These are phyloP conservation scores for Esox lucius DNA, from an alignment of 2,797 vertebrate genomes.

Conservation along the genomic window DNA sequence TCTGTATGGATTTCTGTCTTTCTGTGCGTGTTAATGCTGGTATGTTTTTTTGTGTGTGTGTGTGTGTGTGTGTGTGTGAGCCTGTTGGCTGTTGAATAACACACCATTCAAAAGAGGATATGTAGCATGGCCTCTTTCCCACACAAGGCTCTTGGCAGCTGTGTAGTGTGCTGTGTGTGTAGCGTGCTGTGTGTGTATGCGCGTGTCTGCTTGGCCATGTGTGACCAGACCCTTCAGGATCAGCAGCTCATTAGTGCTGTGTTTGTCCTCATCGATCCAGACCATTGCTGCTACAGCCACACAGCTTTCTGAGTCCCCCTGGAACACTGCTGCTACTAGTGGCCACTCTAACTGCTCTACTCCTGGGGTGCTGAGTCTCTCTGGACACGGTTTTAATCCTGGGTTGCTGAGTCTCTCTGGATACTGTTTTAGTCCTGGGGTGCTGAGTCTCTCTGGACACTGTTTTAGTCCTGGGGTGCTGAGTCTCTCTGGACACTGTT, in stretches of 20 bases:
- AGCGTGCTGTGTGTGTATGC: background rate
- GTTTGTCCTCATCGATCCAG: conserved; percentile 39
- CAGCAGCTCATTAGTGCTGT: conserved; percentile 48
- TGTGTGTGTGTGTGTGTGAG: conserved; percentile 22
- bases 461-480: background rate
- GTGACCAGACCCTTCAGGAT: conserved; percentile 31
- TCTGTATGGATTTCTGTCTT: background rate
- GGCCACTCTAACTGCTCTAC: background rate
- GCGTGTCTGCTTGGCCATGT: background rate
- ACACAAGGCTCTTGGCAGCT: conserved; percentile 30
- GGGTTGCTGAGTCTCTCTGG: background rate
- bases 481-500: background rate
- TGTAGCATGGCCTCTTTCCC: conserved; percentile 35
- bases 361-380: background rate
- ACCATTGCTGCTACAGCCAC: background rate
- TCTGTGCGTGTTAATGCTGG: conserved; percentile 34
- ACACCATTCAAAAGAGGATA: conserved; percentile 38
- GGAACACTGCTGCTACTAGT: background rate
- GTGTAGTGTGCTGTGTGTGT: no score
- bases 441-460: background rate
- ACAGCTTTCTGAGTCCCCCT: conserved; percentile 6
- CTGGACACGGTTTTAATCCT: background rate
- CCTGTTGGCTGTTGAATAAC: conserved; percentile 41
- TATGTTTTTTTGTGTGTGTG: conserved; percentile 30
- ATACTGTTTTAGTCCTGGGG: background rate